These are phyloP conservation scores for Lasioglossum villosulum DNA, from an alignment of 2,888 invertebrate species.

Conservation along the genomic window DNA sequence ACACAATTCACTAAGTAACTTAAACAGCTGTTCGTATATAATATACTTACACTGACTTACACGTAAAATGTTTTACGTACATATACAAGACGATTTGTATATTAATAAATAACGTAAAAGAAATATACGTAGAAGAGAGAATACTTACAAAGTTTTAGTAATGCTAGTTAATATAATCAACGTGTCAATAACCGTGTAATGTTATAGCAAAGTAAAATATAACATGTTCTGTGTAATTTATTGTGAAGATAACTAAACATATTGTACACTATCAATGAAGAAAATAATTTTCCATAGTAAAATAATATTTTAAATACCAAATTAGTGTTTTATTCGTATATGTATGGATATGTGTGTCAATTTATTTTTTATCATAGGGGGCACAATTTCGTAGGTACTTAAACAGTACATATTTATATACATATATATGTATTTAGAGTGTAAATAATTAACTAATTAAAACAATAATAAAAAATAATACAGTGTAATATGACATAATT, in stretches of 20 bases:
- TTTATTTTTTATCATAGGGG: background rate
- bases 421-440: background rate
- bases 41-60: too few species aligned
- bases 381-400: background rate
- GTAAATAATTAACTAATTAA: background rate
- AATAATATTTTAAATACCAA: background rate
- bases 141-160: constrained; percentile 23
- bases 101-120: background rate
- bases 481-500: background rate
- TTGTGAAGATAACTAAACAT: background rate
- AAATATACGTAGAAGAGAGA: background rate
- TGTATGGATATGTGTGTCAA: background rate
- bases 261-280: background rate
- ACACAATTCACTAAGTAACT: too few species aligned
- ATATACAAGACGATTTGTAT: background rate
- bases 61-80: background rate
- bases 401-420: background rate
- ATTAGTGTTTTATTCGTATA: background rate
- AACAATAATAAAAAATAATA: background rate
- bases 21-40: too few species aligned
- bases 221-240: background rate
- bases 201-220: background rate
- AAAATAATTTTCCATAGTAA: background rate
- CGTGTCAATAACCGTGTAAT: constrained; percentile 7
- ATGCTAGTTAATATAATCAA: background rate